Base-by-base conservation (phyloP, 2,888 invertebrate species). In the Acronicta alni region DNA sequence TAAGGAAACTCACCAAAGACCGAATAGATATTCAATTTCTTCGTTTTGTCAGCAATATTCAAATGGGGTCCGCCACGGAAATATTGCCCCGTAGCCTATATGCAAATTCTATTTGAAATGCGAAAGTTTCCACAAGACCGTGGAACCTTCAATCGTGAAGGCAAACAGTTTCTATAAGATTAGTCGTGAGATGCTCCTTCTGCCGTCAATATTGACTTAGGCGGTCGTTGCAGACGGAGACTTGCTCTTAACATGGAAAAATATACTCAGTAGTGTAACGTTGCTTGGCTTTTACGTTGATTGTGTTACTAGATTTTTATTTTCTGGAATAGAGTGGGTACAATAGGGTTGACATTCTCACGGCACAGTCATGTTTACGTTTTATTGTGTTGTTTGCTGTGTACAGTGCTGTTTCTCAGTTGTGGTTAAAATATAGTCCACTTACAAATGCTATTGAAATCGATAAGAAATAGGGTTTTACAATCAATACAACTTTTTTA, bases 121-220 rank as follows among this genome's bases (percentile, higher is more conserved):
- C 86, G 88, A 88, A 92, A 91, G 85, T 92, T 91, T 87, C 87
- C 85, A 77, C 83, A 84, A 86, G 88, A 88, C 84, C 85, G 83
- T 82, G 72, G 87, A 88, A 85, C 88, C 90, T 89, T 90, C 90
- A 89, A 90, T 90, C 90, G 87, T 76, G 83, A 86, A 88, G 67
- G 90, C 89, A 92, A 92, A 92, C 90, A 92, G 89, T 91, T 90
- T 91, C 90, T 89, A 92, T 91, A 90, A 91, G 92, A 91, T 92
- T 92, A 92, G 90, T 89, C 87, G 89, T 82, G 82, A 86, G 89
- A 89, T 89, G 89, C 89, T 88, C 84, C 85, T 83, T 77, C 82
- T 79, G 74, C 74, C 85, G 89, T 90, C 90, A 91, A 92, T 92
- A 90, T 91, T 90, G 89, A 89, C 88, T 82, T 77, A 76, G 82